Percentiles rank a stretch among this genome's conserved stretches.
Conservation (phyloP, 2,888 invertebrate species). For the Tubiluchus corallicola region DNA sequence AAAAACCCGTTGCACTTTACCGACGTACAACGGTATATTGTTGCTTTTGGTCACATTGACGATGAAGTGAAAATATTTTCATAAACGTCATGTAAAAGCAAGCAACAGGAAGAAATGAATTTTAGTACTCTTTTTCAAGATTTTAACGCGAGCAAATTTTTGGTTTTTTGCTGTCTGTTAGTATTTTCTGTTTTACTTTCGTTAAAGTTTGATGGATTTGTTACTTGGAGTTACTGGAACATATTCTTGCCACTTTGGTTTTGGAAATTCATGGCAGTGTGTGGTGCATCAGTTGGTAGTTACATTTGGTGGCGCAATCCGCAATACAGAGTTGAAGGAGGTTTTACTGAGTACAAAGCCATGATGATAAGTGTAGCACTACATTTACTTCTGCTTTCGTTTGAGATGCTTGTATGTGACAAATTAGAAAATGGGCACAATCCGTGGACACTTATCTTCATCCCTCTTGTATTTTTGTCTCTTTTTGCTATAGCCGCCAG, state of each 20-base stretch:
- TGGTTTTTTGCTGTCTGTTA: slow-evolving; percentile 80
- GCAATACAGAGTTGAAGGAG: no score
- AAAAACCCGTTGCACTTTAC: no score
- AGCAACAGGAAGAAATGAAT: no score
- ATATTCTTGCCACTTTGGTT: slow-evolving; percentile 93
- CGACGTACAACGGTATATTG: no score
- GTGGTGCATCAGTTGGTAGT: slow-evolving; percentile 76
- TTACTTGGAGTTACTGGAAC: slow-evolving; percentile 79
- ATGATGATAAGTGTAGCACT: slow-evolving; percentile 90
- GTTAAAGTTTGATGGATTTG: slow-evolving; percentile 63
- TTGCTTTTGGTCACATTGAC: no score
- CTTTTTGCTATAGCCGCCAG: slow-evolving; percentile 89
- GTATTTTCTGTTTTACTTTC: slow-evolving; percentile 77
- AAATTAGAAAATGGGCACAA: slow-evolving; percentile 65
- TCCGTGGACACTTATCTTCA: slow-evolving; percentile 43
- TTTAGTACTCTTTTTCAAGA: no score
- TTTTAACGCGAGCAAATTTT: slow-evolving; percentile 98
- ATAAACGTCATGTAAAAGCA: no score
- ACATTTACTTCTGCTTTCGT: slow-evolving; percentile 83
- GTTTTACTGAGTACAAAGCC: slow-evolving; percentile 91
- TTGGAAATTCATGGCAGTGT: slow-evolving; percentile 74
- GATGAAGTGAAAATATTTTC: no score
- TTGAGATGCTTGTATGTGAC: slow-evolving; percentile 86
- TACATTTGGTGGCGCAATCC: slow-evolving; percentile 92
- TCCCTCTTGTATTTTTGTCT: slow-evolving; percentile 87